Evolutionary conservation across 2,113 vertebrate genomes (phyloP).

Genomic region (Gavialis gangeticus): DNA sequence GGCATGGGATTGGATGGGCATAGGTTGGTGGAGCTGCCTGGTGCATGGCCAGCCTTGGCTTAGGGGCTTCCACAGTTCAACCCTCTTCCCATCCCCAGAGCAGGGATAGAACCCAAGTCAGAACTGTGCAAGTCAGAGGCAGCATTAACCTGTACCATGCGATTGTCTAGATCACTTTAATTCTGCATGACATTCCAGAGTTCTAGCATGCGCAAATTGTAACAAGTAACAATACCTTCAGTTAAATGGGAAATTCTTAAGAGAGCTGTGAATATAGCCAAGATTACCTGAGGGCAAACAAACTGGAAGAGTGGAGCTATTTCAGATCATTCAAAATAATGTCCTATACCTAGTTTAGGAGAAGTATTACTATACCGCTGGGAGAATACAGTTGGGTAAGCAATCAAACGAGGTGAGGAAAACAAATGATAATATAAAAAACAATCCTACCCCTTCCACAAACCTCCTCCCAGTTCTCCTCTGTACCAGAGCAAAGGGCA

Average conservation of each 20-base stretch:
- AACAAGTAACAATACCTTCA: not conserved
- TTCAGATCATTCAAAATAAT: not conserved
- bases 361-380: not conserved
- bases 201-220: no score
- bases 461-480: not conserved
- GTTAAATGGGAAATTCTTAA: not conserved
- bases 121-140: no score
- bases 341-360: not conserved
- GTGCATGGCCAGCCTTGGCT: no score
- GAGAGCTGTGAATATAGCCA: not conserved
- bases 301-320: not conserved
- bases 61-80: no score
- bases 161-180: no score
- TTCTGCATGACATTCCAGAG: no score
- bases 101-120: no score
- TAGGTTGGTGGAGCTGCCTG: no score
- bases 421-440: not conserved
- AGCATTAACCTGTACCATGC: no score
- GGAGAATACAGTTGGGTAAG: not conserved
- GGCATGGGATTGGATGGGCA: no score
- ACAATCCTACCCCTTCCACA: accelerated
- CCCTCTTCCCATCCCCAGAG: no score
- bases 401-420: not conserved
- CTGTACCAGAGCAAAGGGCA: not conserved
- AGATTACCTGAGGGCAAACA: not conserved